Conservation (phyloP, 1,140 invertebrate genomes). For the Listronotus bonariensis region DNA sequence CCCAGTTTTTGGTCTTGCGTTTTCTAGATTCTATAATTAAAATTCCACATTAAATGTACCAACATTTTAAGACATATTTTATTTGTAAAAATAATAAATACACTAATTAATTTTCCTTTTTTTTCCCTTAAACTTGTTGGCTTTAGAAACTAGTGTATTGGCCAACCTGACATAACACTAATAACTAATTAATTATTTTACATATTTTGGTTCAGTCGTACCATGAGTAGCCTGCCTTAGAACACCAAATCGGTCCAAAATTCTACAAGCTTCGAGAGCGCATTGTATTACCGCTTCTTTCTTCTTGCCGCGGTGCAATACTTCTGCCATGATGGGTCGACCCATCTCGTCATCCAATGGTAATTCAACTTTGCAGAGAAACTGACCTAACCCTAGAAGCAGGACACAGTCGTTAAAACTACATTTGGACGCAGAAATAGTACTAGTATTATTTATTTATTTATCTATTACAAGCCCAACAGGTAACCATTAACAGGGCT, state of each 20-base stretch:
- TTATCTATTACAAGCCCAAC: no score
- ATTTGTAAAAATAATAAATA: neutral
- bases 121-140: neutral
- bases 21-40: conserved; percentile 64
- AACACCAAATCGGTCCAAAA: conserved; percentile 83
- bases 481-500: no score
- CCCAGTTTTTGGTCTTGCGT: conserved; percentile 76
- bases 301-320: conserved; percentile 87
- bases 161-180: neutral
- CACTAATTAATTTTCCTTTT: conserved; percentile 12
- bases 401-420: no score
- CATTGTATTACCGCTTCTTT: conserved; percentile 93
- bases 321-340: conserved; percentile 77
- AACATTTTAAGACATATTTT: neutral
- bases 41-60: conserved; percentile 9
- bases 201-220: conserved; percentile 53
- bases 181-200: neutral
- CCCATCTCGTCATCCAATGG: conserved; percentile 82
- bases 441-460: no score
- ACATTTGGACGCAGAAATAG: no score
- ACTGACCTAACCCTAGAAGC: conserved; percentile 68
- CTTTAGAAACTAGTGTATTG: neutral
- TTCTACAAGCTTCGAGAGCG: conserved; percentile 91
- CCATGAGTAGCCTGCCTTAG: conserved; percentile 78
- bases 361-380: conserved; percentile 68